Evolutionary conservation across 2,797 vertebrate genomes (phyloP), one percentile per base, ranked within the genome.

Genomic region (Hyperoplus immaculatus): DNA sequence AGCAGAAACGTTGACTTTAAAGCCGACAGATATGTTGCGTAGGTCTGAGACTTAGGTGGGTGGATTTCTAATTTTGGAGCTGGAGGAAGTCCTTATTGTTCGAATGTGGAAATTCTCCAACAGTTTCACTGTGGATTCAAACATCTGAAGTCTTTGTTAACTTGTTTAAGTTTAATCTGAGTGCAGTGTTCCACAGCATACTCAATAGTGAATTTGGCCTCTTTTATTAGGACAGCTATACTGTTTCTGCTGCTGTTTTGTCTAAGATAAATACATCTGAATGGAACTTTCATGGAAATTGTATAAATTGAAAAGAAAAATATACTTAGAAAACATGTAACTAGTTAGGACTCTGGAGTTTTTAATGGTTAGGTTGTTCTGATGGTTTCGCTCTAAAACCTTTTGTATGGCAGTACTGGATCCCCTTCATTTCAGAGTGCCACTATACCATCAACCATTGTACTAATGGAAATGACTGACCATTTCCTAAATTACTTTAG

Each of bases 41-140:
- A 6, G 58, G 15, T 50, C 36, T 54, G 21, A 69, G 62, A 16
- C 64, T 70, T 69, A 39, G 60, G 77, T 39, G 73, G 56, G 38
- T n/a, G 51, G 69, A 62, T 58, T 75, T 72, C 69, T 83, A 43
- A 78, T 81, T 83, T 76, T 21, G 42, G 58, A 71, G 69, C 66
- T 57, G 0, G 3, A 66, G 45, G 58, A 77, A 71, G 51, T 68
- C 46, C 11, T 78, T 16, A 2, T 54, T 69, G 49, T 75, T 58
- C 21, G 16, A 21, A 57, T 38, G 61, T 8, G 39, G 16, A 42
- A 41, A 58, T 18, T 58, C 67, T 70, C 29, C 10, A 4, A 7
- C 49, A 8, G 21, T 51, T 69, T 68, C 14, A 10, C 45, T 65
- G 8, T 0, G n/a, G 54, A 64, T 77, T 0, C 0, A 18, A 54